Base-by-base conservation (phyloP, 2,888 invertebrate species). In the Tyria jacobaeae region DNA sequence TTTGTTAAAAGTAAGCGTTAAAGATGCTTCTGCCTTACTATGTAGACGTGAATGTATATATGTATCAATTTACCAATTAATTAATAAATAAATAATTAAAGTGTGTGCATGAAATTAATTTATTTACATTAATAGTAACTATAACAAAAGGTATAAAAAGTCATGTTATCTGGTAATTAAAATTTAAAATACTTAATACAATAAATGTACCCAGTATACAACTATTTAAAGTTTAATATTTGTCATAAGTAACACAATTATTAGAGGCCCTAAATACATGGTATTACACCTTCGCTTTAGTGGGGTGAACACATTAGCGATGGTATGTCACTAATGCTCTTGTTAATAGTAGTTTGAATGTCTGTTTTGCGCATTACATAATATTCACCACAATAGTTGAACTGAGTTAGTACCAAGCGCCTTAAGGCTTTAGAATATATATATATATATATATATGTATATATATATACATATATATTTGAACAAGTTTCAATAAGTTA, bases 281-380 rank as follows among this genome's bases (percentile, higher is more conserved):
- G 44, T 21, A 44, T 44, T 17, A 44, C 44, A 21, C 44, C 44
- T 44, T 44, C 21, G 21, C 44, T 44, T 44, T 44, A 44, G 44
- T 44, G 21, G 21, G 44, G 44, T 44, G 48, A 27, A 49, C 48
- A 49, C 27, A 27, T 49, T 27, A 14, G 48, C n/a, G 48, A 49
- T 27, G 48, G 25, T 49, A 49, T 25, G 27, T 15, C 48, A 27
- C 7, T 49, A 49, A 27, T 27, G n/a, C n/a, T 49, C 48, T 49
- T 27, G 48, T 15, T 49, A 49, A 49, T 44, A 44, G 44, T n/a
- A 49, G 48, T 49, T 49, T 49, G 25, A 49, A 27, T 49, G 48
- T 49, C 48, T 49, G 48, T 49, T 24, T 24, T 25, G 25, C n/a
- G 27, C 17, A 21, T 44, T 17, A 44, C 44, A 49, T 49, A 49